A percentile compares a stretch with the other conserved stretches of the same genome.
Conservation (phyloP, 1,140 invertebrate genomes). For the Euwallacea fornicatus region DNA sequence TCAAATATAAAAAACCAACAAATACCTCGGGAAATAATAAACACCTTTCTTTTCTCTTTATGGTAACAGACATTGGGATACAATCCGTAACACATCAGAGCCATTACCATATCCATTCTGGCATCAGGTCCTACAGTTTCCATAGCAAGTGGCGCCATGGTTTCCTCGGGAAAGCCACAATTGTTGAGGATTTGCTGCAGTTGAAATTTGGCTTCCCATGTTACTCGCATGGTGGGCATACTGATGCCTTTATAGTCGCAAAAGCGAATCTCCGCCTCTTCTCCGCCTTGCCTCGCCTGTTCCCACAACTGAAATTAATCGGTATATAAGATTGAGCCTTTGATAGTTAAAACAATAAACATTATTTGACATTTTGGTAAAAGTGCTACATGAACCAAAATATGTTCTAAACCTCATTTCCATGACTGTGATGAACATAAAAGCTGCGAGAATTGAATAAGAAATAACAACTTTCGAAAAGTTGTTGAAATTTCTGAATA, state of each 20-base stretch:
- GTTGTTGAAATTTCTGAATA: too few relatives aligned
- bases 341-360: too few relatives aligned
- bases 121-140: constrained; percentile 76
- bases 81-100: constrained; percentile 84
- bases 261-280: constrained; percentile 78
- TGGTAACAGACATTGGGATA: constrained; percentile 97
- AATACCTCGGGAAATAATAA: constrained; percentile 11
- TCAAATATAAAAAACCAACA: too few relatives aligned
- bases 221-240: constrained; percentile 84
- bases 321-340: too few relatives aligned
- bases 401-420: too few relatives aligned
- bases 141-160: constrained; percentile 72
- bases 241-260: constrained; percentile 91
- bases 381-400: too few relatives aligned
- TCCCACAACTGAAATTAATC: constrained; percentile 69
- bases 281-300: constrained; percentile 72
- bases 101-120: constrained; percentile 82
- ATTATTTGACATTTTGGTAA: too few relatives aligned
- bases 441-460: too few relatives aligned
- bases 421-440: too few relatives aligned
- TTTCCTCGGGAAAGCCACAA: constrained; percentile 88
- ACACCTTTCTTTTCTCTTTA: constrained; percentile 88
- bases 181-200: constrained; percentile 80
- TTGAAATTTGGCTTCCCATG: constrained; percentile 91
- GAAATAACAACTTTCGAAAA: too few relatives aligned